Evolutionary conservation across 2,797 vertebrate genomes (phyloP).

Genomic region (Meriones psammophilus): DNA sequence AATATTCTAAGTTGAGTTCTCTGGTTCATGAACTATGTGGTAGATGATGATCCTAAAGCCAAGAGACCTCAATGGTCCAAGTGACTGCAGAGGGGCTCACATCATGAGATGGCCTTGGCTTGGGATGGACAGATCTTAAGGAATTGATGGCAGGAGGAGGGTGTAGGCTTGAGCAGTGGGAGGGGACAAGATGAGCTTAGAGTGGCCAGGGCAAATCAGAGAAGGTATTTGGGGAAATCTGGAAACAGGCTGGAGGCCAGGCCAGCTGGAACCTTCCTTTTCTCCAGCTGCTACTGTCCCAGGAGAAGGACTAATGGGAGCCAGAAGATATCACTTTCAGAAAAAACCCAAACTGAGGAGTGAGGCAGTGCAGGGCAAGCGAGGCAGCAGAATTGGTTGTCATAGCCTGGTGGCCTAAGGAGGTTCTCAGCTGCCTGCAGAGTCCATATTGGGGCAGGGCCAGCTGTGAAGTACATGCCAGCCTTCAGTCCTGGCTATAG

Average conservation of each 20-base stretch:
- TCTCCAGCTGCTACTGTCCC: neutral
- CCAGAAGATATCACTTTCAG: neutral
- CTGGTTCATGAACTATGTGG: neutral
- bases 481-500: constrained; percentile 31
- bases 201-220: neutral
- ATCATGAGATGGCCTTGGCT: neutral
- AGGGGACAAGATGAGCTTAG: neutral
- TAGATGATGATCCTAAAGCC: constrained; percentile 7
- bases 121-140: neutral
- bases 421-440: neutral
- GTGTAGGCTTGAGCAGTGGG: neutral
- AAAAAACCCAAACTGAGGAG: neutral
- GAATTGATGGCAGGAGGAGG: neutral
- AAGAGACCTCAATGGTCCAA: neutral
- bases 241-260: neutral
- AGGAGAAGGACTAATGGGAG: neutral
- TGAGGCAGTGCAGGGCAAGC: neutral
- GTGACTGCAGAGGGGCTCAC: neutral
- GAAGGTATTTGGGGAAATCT: neutral
- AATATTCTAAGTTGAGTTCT: neutral
- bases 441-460: neutral
- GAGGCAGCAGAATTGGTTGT: neutral
- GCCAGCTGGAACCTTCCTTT: neutral
- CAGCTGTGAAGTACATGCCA: neutral
- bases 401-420: neutral